These are phyloP conservation scores for Rhopalosiphum padi DNA, from an alignment of 1,140 invertebrate species.

Conservation along the genomic window DNA sequence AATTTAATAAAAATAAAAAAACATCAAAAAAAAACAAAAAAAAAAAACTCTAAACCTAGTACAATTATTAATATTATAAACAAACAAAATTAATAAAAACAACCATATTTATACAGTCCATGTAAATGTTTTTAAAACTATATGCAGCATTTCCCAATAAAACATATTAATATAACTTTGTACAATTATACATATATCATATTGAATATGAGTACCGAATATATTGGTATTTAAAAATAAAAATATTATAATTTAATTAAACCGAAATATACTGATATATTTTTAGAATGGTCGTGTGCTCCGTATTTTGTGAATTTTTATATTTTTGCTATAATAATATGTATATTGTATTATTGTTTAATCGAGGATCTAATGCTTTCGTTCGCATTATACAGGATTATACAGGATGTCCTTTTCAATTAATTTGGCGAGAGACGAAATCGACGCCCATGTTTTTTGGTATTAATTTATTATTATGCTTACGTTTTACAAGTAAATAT, in stretches of 20 bases:
- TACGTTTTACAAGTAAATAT: neutral
- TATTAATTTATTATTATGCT: neutral
- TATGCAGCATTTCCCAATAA: neutral
- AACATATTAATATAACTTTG: neutral
- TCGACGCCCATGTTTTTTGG: neutral
- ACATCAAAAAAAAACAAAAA: neutral
- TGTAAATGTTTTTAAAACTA: neutral
- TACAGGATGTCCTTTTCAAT: neutral
- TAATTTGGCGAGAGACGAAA: neutral
- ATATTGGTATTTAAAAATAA: neutral
- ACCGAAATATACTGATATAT: neutral
- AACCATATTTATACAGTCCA: neutral
- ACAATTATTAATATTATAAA: slow-evolving; percentile 9
- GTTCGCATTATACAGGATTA: neutral
- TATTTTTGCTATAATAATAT: neutral
- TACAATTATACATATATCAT: neutral
- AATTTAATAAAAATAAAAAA: neutral
- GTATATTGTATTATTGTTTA: neutral
- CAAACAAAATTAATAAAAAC: neutral
- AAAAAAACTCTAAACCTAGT: neutral
- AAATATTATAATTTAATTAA: slow-evolving; percentile 16
- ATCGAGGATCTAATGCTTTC: neutral
- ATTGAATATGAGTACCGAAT: neutral
- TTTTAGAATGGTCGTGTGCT: neutral
- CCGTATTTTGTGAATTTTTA: neutral